A percentile compares a stretch with the other conserved stretches of the same genome.
phyloP scores from a whole-genome alignment of 2,113 vertebrate species.

The Anarhynchus alexandrinus region DNA sequence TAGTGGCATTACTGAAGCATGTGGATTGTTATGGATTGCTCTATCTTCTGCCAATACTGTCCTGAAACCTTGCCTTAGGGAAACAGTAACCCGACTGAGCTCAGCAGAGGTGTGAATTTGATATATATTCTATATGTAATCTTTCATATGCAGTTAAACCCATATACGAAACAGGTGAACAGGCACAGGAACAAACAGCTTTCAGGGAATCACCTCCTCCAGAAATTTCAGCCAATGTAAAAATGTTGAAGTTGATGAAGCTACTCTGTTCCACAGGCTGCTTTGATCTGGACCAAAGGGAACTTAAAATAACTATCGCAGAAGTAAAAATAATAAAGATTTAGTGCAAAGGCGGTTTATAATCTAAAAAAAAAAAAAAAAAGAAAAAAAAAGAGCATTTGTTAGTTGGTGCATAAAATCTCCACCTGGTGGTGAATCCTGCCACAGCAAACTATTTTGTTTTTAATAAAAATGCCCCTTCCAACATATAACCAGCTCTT shows the following conservation, averaged over 20 bases:
- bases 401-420: background rate
- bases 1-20: background rate
- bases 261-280: background rate
- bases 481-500: background rate
- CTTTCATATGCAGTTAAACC: background rate
- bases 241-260: background rate
- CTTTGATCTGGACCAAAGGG: background rate
- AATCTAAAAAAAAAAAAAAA: background rate
- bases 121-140: background rate
- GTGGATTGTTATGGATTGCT: background rate
- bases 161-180: background rate
- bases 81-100: background rate
- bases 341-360: background rate
- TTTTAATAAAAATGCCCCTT: background rate
- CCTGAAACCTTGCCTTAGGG: background rate
- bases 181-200: background rate
- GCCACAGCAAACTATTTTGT: background rate
- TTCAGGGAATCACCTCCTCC: background rate
- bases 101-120: background rate
- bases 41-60: background rate
- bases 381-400: background rate
- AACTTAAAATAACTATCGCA: background rate
- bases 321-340: background rate
- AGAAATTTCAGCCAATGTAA: background rate
- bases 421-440: slow-evolving; percentile 33